Evolutionary conservation across 2,888 invertebrate genomes (phyloP), one percentile per base, ranked within the genome.

Genomic region (Alloscopus bannaensis): DNA sequence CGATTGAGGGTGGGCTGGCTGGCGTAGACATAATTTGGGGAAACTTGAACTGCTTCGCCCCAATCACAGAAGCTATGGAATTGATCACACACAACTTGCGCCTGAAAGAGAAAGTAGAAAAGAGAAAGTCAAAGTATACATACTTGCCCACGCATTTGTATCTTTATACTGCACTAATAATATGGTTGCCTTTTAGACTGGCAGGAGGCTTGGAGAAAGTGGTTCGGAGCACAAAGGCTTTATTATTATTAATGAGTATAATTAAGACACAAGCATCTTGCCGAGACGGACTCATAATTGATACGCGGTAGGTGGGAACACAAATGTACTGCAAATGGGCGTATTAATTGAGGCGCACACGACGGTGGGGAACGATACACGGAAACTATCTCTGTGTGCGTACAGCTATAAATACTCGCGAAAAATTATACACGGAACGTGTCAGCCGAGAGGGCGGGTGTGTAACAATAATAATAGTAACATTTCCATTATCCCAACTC

Each of bases 31-130:
- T 92, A 93, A 81, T 92, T 89, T 87, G 93, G 91, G 55, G 91
- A 92, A 2, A 93, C 93, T 86, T 92, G 92, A 82, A 93, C 91
- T n/a, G 93, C 92, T 16, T 91, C 89, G 2, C 93, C 93, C 94
- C 93, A 93, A 60, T 91, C 90, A 87, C 94, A 94, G 81, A 90
- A 90, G 31, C 90, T 89, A 75, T 90, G 92, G 87, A 92, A 91
- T 86, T 92, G 91, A 20, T 93, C 92, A 87, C 93, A 93, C 24
- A 93, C 92, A 86, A 60, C 68, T 68, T 42, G 76, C 62, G 76
- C 50, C 76, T 76, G 42, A 13, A 50, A 11, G 29, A 57, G 24
- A 59, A 1, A 66, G 24, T 45, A 8, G 55, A 28, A 24, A 59
- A 59, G 8, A 59, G 59, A 29, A 59, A 28, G 59, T 18, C 57